These are phyloP conservation scores for Phrynosoma blainvillii DNA, from an alignment of 2,113 vertebrate genomes.

Conservation along the genomic window DNA sequence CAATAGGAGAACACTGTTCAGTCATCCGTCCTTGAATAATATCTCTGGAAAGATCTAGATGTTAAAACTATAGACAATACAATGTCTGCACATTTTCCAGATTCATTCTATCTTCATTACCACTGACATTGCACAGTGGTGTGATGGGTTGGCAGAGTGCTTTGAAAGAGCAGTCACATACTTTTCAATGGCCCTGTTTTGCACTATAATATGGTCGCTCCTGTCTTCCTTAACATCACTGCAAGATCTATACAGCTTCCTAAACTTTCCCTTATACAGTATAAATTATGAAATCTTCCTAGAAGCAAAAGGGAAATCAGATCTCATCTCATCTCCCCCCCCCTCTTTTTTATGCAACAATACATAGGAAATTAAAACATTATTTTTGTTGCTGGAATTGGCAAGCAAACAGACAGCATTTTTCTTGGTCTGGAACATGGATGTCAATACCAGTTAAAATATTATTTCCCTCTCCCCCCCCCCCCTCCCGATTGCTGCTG, in stretches of 20 bases:
- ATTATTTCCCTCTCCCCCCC: slow-evolving; percentile 34
- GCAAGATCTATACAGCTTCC: slow-evolving; percentile 17
- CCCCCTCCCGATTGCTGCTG: slow-evolving; percentile 55
- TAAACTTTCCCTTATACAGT: slow-evolving; percentile 40
- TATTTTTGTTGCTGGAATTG: slow-evolving; percentile 69
- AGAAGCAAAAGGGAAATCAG: slow-evolving; percentile 49
- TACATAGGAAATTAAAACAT: slow-evolving; percentile 73
- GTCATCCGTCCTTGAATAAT: not conserved
- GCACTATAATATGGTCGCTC: slow-evolving; percentile 28
- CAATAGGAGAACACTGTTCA: not conserved
- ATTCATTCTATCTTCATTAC: not conserved
- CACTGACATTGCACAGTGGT: not conserved
- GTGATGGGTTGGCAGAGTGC: not conserved
- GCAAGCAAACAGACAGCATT: slow-evolving; percentile 64
- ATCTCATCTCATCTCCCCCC: slow-evolving; percentile 40
- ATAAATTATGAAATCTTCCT: slow-evolving; percentile 55
- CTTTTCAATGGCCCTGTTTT: slow-evolving; percentile 31
- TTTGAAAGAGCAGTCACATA: not conserved
- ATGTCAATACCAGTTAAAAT: slow-evolving; percentile 76
- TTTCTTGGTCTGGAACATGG: slow-evolving; percentile 66
- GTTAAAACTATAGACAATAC: not conserved
- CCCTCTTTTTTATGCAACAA: slow-evolving; percentile 47
- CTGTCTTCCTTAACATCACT: slow-evolving; percentile 28
- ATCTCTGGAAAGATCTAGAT: not conserved
- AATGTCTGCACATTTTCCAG: not conserved